Evolutionary conservation across 2,888 invertebrate species (phyloP).

Genomic region (Pardosa pseudoannulata): DNA sequence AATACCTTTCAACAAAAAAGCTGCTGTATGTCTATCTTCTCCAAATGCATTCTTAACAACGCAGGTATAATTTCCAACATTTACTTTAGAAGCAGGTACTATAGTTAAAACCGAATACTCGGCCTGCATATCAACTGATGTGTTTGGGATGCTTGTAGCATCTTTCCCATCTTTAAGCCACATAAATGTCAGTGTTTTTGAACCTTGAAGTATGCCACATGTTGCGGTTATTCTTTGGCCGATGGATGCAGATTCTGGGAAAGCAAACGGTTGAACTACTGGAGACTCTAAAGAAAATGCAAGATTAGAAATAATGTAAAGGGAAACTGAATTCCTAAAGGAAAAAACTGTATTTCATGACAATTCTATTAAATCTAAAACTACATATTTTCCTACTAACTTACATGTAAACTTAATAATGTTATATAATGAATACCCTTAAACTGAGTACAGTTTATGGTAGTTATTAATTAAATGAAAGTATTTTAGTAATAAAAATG

Average conservation of each 20-base stretch:
- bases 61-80: constrained; percentile 66
- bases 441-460: no score
- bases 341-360: not conserved
- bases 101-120: constrained; percentile 63
- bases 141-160: constrained; percentile 22
- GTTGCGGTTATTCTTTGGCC: constrained; percentile 92
- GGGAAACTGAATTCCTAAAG: not conserved
- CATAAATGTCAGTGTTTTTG: constrained; percentile 91
- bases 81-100: constrained; percentile 42
- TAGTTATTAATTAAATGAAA: no score
- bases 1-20: constrained; percentile 57
- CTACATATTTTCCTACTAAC: no score
- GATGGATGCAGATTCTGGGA: constrained; percentile 87
- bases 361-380: no score
- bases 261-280: constrained; percentile 86
- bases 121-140: constrained; percentile 36
- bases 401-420: no score
- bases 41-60: constrained; percentile 36
- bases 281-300: constrained; percentile 61
- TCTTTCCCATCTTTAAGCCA: constrained; percentile 79
- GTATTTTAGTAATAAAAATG: no score
- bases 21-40: constrained; percentile 34
- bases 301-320: no score
- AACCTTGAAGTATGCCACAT: constrained; percentile 93
- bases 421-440: no score